Evolutionary conservation across 2,113 vertebrate genomes (phyloP).

Genomic region (Ciconia boyciana): DNA sequence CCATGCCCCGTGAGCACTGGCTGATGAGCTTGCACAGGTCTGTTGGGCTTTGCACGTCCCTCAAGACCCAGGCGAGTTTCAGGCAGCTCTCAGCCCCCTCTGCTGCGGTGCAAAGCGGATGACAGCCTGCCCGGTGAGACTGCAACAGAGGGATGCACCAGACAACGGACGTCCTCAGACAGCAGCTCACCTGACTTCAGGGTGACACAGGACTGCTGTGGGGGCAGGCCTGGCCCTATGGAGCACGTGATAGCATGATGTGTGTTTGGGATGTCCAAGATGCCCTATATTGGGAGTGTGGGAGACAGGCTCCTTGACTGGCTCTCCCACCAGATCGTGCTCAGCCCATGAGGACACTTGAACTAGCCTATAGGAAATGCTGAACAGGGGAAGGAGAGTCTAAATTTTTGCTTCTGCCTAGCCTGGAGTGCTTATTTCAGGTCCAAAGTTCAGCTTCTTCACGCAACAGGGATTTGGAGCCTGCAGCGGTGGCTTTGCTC

Average conservation of each 20-base stretch:
- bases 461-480: rapidly evolving
- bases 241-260: background rate
- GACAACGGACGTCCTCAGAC: rapidly evolving
- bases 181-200: background rate
- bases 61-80: background rate
- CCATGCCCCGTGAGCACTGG: background rate
- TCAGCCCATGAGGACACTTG: background rate
- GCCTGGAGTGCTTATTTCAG: background rate
- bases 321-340: too few species aligned
- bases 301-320: background rate
- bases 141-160: background rate
- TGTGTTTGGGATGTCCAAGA: background rate
- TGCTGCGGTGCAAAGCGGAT: background rate
- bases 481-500: background rate
- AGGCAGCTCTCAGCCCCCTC: background rate
- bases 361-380: background rate
- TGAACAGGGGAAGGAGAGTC: background rate
- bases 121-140: background rate
- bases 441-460: background rate
- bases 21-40: background rate
- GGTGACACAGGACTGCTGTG: background rate
- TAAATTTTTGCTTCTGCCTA: background rate
- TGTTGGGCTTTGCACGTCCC: background rate
- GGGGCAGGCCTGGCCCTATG: rapidly evolving
- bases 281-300: background rate